Conservation (phyloP, 2,113 vertebrate species). For the Neomonachus schauinslandi region DNA sequence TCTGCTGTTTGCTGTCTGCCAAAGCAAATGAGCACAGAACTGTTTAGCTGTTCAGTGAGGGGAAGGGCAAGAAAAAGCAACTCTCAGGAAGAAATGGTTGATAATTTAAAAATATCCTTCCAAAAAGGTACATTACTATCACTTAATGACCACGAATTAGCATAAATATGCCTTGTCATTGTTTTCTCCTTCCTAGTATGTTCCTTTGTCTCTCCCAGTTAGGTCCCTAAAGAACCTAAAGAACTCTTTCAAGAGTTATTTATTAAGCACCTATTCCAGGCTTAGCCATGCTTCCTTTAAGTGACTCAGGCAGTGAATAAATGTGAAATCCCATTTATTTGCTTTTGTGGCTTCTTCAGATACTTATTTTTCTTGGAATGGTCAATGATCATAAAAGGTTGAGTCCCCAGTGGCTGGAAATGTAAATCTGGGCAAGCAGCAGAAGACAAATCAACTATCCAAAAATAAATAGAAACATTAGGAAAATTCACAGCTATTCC, state of each 20-base stretch:
- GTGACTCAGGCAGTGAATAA: constrained; percentile 57
- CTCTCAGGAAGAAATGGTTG: constrained; percentile 40
- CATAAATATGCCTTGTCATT: not conserved
- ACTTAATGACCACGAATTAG: constrained; percentile 40
- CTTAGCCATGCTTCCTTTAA: constrained; percentile 22
- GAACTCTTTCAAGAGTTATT: constrained; percentile 44
- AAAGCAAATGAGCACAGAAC: constrained; percentile 51
- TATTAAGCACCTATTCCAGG: constrained; percentile 46
- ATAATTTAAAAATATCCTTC: constrained; percentile 34
- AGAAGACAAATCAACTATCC: constrained; percentile 63
- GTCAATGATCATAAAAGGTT: constrained; percentile 68
- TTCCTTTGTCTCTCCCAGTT: constrained; percentile 34
- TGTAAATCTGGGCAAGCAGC: constrained; percentile 63
- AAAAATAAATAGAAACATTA: constrained; percentile 65
- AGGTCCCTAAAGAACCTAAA: constrained; percentile 27
- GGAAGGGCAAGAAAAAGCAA: constrained; percentile 12
- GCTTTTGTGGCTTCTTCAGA: constrained; percentile 52
- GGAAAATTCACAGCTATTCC: constrained; percentile 64
- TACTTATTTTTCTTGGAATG: constrained; percentile 72
- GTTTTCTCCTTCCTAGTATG: constrained; percentile 1
- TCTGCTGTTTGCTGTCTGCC: constrained; percentile 42
- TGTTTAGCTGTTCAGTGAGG: constrained; percentile 49
- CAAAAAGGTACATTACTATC: not conserved
- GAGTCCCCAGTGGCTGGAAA: constrained; percentile 59
- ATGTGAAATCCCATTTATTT: constrained; percentile 69